Conservation (phyloP, 2,797 vertebrate species). For the Pristis pectinata region DNA sequence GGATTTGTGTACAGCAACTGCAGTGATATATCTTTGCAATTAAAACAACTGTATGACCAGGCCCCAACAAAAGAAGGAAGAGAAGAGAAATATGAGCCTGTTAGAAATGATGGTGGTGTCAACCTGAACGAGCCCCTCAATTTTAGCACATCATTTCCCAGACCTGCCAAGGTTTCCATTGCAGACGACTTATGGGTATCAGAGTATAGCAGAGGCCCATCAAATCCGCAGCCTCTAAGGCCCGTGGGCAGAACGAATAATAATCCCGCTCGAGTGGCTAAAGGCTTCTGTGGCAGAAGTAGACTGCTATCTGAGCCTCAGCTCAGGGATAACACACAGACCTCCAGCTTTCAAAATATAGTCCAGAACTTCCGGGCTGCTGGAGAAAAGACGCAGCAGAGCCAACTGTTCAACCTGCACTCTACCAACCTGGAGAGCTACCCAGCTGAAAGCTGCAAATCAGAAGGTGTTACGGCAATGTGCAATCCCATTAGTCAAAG, state of each 20-base stretch:
- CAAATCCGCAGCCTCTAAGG: constrained; percentile 50
- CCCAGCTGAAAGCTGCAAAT: constrained; percentile 61
- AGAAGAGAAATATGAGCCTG: constrained; percentile 59
- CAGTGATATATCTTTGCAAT: constrained; percentile 53
- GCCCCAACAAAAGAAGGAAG: constrained; percentile 54
- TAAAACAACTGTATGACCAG: constrained; percentile 64
- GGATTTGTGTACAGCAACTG: constrained; percentile 55
- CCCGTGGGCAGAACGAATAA: constrained; percentile 51
- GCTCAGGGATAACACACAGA: constrained; percentile 45
- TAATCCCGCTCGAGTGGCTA: constrained; percentile 51
- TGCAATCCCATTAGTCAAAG: no score
- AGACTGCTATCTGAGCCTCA: background rate
- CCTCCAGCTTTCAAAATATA: constrained; percentile 51
- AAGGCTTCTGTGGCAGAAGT: constrained; percentile 59
- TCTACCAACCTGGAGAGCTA: constrained; percentile 59
- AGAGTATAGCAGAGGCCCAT: constrained; percentile 48
- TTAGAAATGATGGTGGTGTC: constrained; percentile 54
- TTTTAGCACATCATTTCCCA: constrained; percentile 61
- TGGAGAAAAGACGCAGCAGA: constrained; percentile 58
- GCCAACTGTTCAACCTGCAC: constrained; percentile 59
- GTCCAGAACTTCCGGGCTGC: constrained; percentile 58
- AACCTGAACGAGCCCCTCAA: constrained; percentile 60
- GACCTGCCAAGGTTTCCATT: constrained; percentile 57
- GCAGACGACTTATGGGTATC: constrained; percentile 56
- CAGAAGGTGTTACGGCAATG: constrained; percentile 54